Evolutionary conservation across 2,888 invertebrate genomes (phyloP).

Genomic region (Trisateles emortualis): DNA sequence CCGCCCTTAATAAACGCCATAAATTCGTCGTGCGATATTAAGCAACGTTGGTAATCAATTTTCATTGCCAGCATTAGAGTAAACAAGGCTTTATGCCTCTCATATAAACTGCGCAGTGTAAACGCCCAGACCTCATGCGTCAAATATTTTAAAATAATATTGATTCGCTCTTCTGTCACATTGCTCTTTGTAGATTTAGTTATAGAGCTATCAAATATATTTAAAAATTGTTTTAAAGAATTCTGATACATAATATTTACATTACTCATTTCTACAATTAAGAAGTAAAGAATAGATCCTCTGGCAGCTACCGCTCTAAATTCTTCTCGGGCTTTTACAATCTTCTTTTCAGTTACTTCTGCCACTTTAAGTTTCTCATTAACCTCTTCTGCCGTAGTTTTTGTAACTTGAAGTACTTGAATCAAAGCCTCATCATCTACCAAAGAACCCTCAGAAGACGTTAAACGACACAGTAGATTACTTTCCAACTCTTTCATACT

Average conservation of each 20-base stretch:
- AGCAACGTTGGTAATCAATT: constrained; percentile 94
- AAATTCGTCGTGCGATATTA: constrained; percentile 96
- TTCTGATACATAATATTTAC: constrained; percentile 99
- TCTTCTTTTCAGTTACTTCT: constrained; percentile 97
- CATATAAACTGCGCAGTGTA: constrained; percentile 96
- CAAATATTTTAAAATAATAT: constrained; percentile 95
- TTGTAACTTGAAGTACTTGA: constrained; percentile 94
- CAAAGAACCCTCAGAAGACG: constrained; percentile 96
- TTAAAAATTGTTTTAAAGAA: constrained; percentile 97
- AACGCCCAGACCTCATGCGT: constrained; percentile 97
- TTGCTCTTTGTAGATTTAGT: constrained; percentile 95
- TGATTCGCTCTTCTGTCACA: constrained; percentile 94
- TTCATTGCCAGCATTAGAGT: constrained; percentile 98
- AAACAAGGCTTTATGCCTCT: constrained; percentile 96
- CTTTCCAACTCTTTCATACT: constrained; percentile 98
- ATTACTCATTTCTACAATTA: constrained; percentile 98
- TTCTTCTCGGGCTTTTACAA: constrained; percentile 97
- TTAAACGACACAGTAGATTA: constrained; percentile 95
- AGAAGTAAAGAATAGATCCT: constrained; percentile 97
- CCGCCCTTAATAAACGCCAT: constrained; percentile 98
- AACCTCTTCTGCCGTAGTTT: constrained; percentile 97
- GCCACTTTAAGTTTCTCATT: constrained; percentile 97
- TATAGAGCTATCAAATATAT: constrained; percentile 97
- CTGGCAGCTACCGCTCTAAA: constrained; percentile 97
- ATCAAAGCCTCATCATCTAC: constrained; percentile 98